A percentile compares a stretch with the other conserved stretches of the same genome.
These are phyloP conservation scores for Homarus gammarus DNA, from an alignment of 2,888 invertebrate genomes.

Conservation along the genomic window DNA sequence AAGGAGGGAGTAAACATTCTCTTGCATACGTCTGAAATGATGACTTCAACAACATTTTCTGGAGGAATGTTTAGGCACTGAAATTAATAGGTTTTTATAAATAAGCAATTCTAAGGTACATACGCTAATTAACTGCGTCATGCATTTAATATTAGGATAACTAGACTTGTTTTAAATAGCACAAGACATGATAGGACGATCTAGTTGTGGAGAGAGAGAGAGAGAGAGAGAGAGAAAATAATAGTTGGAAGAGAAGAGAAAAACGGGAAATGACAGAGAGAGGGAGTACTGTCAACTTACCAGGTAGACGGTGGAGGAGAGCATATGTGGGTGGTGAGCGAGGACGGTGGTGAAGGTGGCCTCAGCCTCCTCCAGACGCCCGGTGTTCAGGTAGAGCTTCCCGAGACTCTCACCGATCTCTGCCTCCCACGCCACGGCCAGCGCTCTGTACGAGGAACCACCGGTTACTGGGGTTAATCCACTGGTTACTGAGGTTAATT, in stretches of 20 bases:
- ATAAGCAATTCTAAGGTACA: too few species aligned
- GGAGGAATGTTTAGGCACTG: too few species aligned
- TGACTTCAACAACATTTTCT: too few species aligned
- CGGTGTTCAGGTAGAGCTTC: constrained; percentile 73
- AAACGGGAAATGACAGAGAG: constrained; percentile 21
- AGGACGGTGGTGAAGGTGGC: constrained; percentile 63
- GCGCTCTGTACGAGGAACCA: constrained; percentile 47
- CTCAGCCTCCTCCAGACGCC: constrained; percentile 67
- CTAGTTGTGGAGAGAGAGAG: neutral
- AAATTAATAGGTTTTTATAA: too few species aligned
- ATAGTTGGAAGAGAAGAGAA: constrained; percentile 17
- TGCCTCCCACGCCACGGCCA: constrained; percentile 71
- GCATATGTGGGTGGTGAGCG: constrained; percentile 50
- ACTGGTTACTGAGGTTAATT: too few species aligned
- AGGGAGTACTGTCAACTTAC: constrained; percentile 30
- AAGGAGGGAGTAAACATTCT: too few species aligned
- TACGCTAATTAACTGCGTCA: too few species aligned
- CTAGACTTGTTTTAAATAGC: too few species aligned
- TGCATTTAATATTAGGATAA: too few species aligned
- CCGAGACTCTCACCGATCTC: constrained; percentile 72
- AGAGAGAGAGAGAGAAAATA: constrained; percentile 9
- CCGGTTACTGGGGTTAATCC: neutral
- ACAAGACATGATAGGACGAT: too few species aligned
- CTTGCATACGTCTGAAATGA: too few species aligned
- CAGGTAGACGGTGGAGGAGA: constrained; percentile 50